Evolutionary conservation across 2,113 vertebrate species (phyloP).

Genomic region (Gobius niger): DNA sequence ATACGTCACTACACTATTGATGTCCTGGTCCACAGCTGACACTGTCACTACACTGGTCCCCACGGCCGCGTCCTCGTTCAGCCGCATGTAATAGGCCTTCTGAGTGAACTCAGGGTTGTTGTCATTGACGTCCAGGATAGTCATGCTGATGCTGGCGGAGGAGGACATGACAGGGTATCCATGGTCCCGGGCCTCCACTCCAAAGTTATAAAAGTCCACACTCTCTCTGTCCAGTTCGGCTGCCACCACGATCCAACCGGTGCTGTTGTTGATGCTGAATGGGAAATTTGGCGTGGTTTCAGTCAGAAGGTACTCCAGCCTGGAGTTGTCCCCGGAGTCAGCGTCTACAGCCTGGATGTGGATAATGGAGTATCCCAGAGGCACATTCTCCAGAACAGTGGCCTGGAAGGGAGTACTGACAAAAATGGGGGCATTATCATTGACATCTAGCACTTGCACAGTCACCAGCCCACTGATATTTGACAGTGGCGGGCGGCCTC

Average conservation of each 20-base stretch:
- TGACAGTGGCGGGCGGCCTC: conserved; percentile 90
- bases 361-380: conserved; percentile 89
- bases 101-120: conserved; percentile 95
- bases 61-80: conserved; percentile 91
- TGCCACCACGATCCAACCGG: conserved; percentile 91
- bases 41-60: conserved; percentile 93
- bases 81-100: conserved; percentile 83
- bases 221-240: conserved; percentile 89
- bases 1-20: conserved; percentile 93
- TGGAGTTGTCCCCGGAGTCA: conserved; percentile 89
- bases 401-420: conserved; percentile 96
- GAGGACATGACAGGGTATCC: conserved; percentile 86
- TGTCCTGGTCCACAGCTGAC: conserved; percentile 89
- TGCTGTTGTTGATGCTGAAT: conserved; percentile 91
- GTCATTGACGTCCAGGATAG: conserved; percentile 91
- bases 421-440: conserved; percentile 93
- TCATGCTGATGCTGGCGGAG: conserved; percentile 90
- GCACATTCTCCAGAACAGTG: conserved; percentile 91
- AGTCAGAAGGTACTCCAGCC: conserved; percentile 84
- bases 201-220: conserved; percentile 90
- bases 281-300: conserved; percentile 82
- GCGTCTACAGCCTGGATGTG: conserved; percentile 93
- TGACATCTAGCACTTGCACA: conserved; percentile 90
- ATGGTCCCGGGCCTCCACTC: conserved; percentile 89
- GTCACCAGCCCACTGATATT: conserved; percentile 93